These are phyloP conservation scores for Agrypnus murinus DNA, from an alignment of 2,888 invertebrate genomes.

Conservation along the genomic window DNA sequence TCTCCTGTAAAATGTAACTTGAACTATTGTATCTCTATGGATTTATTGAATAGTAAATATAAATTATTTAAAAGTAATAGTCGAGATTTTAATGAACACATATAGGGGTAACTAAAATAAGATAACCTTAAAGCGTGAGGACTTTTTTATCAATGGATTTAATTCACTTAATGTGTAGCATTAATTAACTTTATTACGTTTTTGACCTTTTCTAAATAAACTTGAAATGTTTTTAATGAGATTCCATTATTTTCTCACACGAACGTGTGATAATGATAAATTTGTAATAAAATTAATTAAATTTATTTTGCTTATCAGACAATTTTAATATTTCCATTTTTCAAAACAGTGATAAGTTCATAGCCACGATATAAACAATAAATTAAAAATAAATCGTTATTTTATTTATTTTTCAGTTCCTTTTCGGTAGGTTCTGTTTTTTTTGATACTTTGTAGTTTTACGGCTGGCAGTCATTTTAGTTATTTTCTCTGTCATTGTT, in stretches of 20 bases:
- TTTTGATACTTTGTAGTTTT: conserved; percentile 19
- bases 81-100: conserved; percentile 15
- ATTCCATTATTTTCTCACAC: neutral
- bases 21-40: neutral
- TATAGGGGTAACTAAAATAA: conserved; percentile 24
- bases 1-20: conserved; percentile 23
- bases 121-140: conserved; percentile 30
- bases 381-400: too few relatives aligned
- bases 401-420: conserved; percentile 11
- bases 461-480: conserved; percentile 14
- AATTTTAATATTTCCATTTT: too few relatives aligned
- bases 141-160: conserved; percentile 15
- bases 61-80: neutral
- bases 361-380: too few relatives aligned
- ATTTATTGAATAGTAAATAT: conserved; percentile 26
- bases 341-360: neutral
- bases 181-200: conserved; percentile 41
- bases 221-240: conserved; percentile 3
- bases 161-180: conserved; percentile 20
- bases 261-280: conserved; percentile 1
- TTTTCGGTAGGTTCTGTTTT: neutral
- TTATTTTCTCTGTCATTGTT: conserved; percentile 31
- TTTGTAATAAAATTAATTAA: neutral
- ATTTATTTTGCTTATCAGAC: neutral
- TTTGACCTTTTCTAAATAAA: conserved; percentile 36